A percentile compares a stretch with the other conserved stretches of the same genome.
Conservation (phyloP, 2,113 vertebrate genomes). For the Origma solitaria region DNA sequence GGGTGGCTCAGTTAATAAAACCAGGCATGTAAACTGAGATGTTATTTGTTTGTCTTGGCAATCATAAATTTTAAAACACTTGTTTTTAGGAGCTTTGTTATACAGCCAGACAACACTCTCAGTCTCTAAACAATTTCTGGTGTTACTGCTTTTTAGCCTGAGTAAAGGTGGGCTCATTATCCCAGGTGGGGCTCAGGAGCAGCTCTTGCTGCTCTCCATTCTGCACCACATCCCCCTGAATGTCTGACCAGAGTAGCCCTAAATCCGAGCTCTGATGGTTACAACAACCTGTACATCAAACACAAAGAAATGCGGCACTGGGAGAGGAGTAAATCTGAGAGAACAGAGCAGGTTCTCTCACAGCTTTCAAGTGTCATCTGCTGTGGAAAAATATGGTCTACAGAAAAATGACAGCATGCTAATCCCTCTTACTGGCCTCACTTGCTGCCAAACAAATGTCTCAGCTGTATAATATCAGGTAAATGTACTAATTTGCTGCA, state of each 20-base stretch:
- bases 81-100: neutral
- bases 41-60: neutral
- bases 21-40: too few relatives aligned
- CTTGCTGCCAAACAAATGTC: neutral
- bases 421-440: neutral
- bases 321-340: neutral
- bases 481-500: neutral
- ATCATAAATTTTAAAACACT: neutral
- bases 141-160: neutral
- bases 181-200: neutral
- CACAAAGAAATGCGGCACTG: neutral
- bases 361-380: neutral
- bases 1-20: too few relatives aligned
- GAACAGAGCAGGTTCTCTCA: neutral
- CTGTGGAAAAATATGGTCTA: neutral
- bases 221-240: neutral
- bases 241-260: neutral
- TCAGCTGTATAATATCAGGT: neutral
- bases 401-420: neutral
- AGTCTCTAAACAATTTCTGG: neutral
- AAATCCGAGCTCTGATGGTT: neutral
- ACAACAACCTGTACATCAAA: neutral
- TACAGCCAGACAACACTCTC: neutral
- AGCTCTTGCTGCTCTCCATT: neutral
- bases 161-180: neutral